Evolutionary conservation across 2,888 invertebrate species (phyloP), one percentile per base, ranked within the genome.

Genomic region (Capitulum mitella): DNA sequence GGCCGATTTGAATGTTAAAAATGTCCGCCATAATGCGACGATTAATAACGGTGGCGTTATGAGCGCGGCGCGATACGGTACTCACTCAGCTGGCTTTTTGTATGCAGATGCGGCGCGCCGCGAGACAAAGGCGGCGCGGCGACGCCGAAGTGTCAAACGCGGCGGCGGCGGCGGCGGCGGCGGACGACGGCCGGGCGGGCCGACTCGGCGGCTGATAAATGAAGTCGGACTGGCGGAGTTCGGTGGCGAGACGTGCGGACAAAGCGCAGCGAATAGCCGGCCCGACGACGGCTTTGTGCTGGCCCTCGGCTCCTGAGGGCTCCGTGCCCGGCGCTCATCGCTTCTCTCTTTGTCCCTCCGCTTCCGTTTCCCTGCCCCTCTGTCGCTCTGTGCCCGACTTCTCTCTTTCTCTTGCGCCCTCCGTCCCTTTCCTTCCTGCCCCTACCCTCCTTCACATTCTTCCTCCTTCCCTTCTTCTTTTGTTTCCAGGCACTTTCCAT

Each of bases 1-100:
- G 70, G 37, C 70, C 34, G 70, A 70, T 70, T 70, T 70, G 70
- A 70, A 70, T 70, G 70, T 70, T 22, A 70, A 64, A 70, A 70
- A 37, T 70, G n/a, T 22, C 70, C 37, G 26, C 37, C 22, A 37
- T 32, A 70, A 32, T 8, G 37, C 37, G 70, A 3, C 70, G 70
- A 70, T 70, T 70, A 70, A 70, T 70, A 70, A 70, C 70, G 37
- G 32, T 16, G 32, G 16, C 61, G 61, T 16, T 16, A 32, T 32
- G 37, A 32, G 19, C 22, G 70, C 37, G 34, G 29, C 37, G 32
- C 37, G 37, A 6, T 16, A 37, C 26, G 16, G 22, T 29, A n/a
- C 16, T 70, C 70, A 37, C 37, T 22, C 70, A 29, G 70, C 5
- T 37, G 58, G 29, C 70, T 32, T 70, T 70, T 70, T 34, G 70